Percentiles rank a stretch among this genome's conserved stretches.
These are phyloP conservation scores for Caenorhabditis wallacei DNA, from an alignment of 2,888 invertebrate species.

Conservation along the genomic window DNA sequence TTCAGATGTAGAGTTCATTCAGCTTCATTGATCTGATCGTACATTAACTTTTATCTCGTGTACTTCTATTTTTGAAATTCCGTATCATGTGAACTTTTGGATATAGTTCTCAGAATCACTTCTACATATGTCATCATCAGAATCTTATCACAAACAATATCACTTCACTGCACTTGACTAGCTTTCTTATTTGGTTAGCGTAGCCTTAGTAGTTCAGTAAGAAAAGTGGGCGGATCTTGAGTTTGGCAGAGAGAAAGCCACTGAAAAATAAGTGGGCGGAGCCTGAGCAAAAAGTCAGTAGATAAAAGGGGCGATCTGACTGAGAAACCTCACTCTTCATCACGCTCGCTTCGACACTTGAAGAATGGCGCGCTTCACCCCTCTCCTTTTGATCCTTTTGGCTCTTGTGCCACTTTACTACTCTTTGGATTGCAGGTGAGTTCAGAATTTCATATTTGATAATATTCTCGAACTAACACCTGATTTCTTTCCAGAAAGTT, in stretches of 20 bases:
- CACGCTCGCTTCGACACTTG: slow-evolving; percentile 57
- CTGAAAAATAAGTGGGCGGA: slow-evolving; percentile 60
- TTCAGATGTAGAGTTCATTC: background rate
- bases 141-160: slow-evolving; percentile 32
- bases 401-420: slow-evolving; percentile 64
- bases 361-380: slow-evolving; percentile 64
- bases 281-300: slow-evolving; percentile 48
- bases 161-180: slow-evolving; percentile 41
- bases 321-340: slow-evolving; percentile 55
- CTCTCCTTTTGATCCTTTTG: slow-evolving; percentile 64
- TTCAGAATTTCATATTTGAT: background rate
- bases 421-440: slow-evolving; percentile 70
- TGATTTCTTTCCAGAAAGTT: slow-evolving; percentile 76
- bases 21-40: slow-evolving; percentile 16
- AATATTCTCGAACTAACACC: background rate
- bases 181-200: slow-evolving; percentile 4
- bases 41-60: background rate
- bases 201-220: slow-evolving; percentile 11
- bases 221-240: slow-evolving; percentile 39
- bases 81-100: slow-evolving; percentile 12
- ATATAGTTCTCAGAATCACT: background rate
- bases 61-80: slow-evolving; percentile 13
- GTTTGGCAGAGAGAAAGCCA: slow-evolving; percentile 35
- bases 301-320: slow-evolving; percentile 50
- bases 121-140: slow-evolving; percentile 9